phyloP scores from a whole-genome alignment of 2,113 vertebrate genomes.

The Solenodon paradoxus region DNA sequence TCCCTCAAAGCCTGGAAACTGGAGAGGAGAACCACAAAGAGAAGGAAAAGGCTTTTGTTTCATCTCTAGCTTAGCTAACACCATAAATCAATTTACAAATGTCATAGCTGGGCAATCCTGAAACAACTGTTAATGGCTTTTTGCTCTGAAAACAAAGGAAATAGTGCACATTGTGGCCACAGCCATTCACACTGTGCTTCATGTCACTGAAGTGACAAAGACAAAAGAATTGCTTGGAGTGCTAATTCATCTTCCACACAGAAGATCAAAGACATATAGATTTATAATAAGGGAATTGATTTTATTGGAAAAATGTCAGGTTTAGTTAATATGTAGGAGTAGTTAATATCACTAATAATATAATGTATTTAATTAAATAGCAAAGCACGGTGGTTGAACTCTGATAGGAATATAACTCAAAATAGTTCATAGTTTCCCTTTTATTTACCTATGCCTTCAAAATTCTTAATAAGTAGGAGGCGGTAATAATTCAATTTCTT shows the following conservation, averaged over 20 bases:
- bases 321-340: not conserved
- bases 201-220: slow-evolving; percentile 52
- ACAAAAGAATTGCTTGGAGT: slow-evolving; percentile 49
- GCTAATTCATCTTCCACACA: slow-evolving; percentile 4
- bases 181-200: not conserved
- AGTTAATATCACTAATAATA: not conserved
- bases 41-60: slow-evolving; percentile 33
- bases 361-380: not conserved
- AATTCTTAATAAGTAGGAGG: not conserved
- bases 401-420: not conserved
- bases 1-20: not conserved
- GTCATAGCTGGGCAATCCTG: slow-evolving; percentile 49
- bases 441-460: not conserved
- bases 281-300: not conserved
- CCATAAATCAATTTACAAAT: slow-evolving; percentile 60
- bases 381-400: not conserved
- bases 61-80: not conserved
- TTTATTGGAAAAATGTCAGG: slow-evolving; percentile 1
- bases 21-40: not conserved
- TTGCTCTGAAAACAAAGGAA: slow-evolving; percentile 28
- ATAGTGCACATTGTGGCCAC: not conserved
- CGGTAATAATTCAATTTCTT: not conserved
- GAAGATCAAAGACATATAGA: not conserved
- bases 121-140: slow-evolving; percentile 54
- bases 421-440: not conserved